Evolutionary conservation across 2,797 vertebrate genomes (phyloP).

Genomic region (Gymnoscopelus braueri): DNA sequence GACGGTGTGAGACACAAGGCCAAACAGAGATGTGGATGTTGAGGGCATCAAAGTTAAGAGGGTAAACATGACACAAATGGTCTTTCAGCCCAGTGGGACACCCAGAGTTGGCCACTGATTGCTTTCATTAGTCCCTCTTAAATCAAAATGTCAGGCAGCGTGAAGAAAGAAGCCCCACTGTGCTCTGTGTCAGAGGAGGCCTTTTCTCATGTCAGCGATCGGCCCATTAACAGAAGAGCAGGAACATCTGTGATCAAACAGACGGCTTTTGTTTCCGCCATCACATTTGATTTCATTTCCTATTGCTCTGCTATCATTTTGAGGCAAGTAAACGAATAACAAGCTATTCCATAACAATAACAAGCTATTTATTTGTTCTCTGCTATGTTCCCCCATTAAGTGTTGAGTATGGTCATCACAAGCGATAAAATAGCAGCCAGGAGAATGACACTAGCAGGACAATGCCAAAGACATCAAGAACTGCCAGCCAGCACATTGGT

Average conservation of each 20-base stretch:
- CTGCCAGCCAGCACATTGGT: too few relatives aligned
- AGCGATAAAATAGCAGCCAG: too few relatives aligned
- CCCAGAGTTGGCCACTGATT: conserved; percentile 56
- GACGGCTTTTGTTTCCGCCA: neutral
- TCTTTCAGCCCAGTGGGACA: conserved; percentile 53
- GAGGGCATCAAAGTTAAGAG: conserved; percentile 35
- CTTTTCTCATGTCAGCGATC: conserved; percentile 25
- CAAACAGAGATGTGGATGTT: conserved; percentile 28
- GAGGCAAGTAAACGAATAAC: too few relatives aligned
- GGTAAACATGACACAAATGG: conserved; percentile 67
- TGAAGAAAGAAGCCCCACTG: conserved; percentile 52
- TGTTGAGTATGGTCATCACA: too few relatives aligned
- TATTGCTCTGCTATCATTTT: too few relatives aligned
- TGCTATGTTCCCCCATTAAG: too few relatives aligned
- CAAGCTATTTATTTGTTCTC: too few relatives aligned
- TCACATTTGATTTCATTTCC: too few relatives aligned
- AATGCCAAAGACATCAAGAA: too few relatives aligned
- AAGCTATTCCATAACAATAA: too few relatives aligned
- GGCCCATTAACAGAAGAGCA: too few relatives aligned
- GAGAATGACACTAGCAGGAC: too few relatives aligned
- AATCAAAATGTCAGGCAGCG: conserved; percentile 75
- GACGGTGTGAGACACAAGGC: conserved; percentile 17
- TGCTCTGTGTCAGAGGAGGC: conserved; percentile 52
- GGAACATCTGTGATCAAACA: neutral
- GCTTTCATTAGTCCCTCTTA: conserved; percentile 65